A percentile compares a stretch with the other conserved stretches of the same genome.
Conservation (phyloP, 2,888 invertebrate genomes). For the Xanthia togata region DNA sequence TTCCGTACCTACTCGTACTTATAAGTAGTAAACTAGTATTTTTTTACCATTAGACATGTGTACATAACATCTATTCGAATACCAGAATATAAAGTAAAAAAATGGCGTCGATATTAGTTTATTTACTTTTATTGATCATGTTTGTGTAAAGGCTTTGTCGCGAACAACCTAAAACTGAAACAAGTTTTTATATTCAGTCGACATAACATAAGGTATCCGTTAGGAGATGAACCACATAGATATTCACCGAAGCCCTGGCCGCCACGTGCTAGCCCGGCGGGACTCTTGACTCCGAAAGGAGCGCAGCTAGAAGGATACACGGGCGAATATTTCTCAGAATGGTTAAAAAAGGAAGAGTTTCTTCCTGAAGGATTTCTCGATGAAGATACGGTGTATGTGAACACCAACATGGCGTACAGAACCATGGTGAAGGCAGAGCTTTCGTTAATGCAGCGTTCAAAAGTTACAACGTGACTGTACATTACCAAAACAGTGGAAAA, state of each 20-base stretch:
- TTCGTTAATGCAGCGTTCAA: slow-evolving; percentile 47
- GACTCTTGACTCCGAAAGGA: slow-evolving; percentile 50
- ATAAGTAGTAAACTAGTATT: slow-evolving; percentile 9
- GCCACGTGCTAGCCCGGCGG: not conserved
- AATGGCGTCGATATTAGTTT: slow-evolving; percentile 16
- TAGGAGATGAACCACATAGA: not conserved
- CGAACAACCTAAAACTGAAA: slow-evolving; percentile 40
- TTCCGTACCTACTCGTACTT: not conserved
- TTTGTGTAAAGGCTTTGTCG: slow-evolving; percentile 10
- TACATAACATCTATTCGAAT: not conserved
- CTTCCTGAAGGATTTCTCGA: slow-evolving; percentile 51
- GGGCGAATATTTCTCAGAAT: slow-evolving; percentile 58
- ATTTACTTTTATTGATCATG: slow-evolving; percentile 23
- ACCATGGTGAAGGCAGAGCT: slow-evolving; percentile 47
- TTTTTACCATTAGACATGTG: not conserved
- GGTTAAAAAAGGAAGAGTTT: slow-evolving; percentile 54
- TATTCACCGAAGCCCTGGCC: slow-evolving; percentile 53
- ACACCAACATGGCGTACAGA: slow-evolving; percentile 27
- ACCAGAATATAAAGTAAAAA: not conserved
- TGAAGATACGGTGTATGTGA: slow-evolving; percentile 46
- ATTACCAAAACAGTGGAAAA: slow-evolving; percentile 13
- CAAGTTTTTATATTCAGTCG: slow-evolving; percentile 61
- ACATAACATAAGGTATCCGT: slow-evolving; percentile 51
- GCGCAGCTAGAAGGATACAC: slow-evolving; percentile 54
- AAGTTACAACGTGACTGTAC: slow-evolving; percentile 27